Evolutionary conservation across 2,888 invertebrate genomes (phyloP), one percentile per base, ranked within the genome.

Genomic region (Chalcosyrphus nemorum): DNA sequence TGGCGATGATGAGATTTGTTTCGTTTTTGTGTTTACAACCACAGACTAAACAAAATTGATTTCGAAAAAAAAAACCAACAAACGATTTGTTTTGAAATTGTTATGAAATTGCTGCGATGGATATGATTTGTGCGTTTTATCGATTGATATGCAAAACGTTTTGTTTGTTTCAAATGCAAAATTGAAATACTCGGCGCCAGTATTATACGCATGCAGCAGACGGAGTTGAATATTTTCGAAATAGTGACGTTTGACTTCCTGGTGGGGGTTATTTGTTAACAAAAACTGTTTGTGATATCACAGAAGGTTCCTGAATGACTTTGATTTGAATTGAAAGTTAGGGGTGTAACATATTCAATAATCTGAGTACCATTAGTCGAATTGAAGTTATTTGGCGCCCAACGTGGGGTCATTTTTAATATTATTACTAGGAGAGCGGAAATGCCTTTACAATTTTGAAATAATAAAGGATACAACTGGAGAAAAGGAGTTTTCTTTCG

Each of bases 31-130:
- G 54, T 56, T 75, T 61, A 63, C 15, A 52, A 11, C 19, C 29
- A 21, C 13, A 52, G 47, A 71, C 66, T 71, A 71, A 76, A 72
- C 77, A 81, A 61, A 63, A 71, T 63, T 61, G n/a, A 50, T 65
- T 43, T 54, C 11, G 21, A 66, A 45, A 15, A 54, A 66, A 54
- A 75, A 70, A n/a, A n/a, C n/a, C n/a, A n/a, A n/a, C n/a, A n/a
- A n/a, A 13, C 38, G 71, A 65, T 77, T 82, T 77, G 78, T 82
- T 82, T 59, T 52, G 66, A 68, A 74, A 72, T 66, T 50, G 38
- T 66, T 65, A 61, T 77, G 77, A 66, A 72, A 77, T 61, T 50
- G 29, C 38, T 24, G 61, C 35, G 47, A 56, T 61, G 59, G 61
- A 66, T 47, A 74, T 78, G 72, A 82, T 78, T 78, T 78, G 61